phyloP scores from a whole-genome alignment of 2,888 invertebrate genomes.

The Caradrina kadenii region DNA sequence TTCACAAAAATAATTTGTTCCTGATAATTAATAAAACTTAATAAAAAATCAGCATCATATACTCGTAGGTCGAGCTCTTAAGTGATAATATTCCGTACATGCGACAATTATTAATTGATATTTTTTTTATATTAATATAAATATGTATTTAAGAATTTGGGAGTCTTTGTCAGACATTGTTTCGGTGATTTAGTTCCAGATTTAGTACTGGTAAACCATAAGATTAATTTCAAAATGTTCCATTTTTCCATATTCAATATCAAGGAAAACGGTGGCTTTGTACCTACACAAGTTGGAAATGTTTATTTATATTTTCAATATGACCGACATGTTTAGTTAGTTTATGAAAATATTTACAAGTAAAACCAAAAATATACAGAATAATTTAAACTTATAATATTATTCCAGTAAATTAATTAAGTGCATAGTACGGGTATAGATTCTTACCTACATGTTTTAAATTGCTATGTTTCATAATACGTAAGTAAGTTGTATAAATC shows the following conservation, averaged over 20 bases:
- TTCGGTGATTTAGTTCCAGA: too few species aligned
- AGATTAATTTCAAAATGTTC: too few species aligned
- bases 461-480: conserved; percentile 10
- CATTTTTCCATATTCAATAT: not conserved
- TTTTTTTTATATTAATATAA: too few species aligned
- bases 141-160: too few species aligned
- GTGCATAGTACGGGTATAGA: conserved; percentile 21
- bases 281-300: not conserved
- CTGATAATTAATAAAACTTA: too few species aligned
- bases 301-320: conserved; percentile 8
- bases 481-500: conserved; percentile 22
- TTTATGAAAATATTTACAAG: conserved; percentile 19
- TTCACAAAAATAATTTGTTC: too few species aligned
- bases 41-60: too few species aligned
- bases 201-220: too few species aligned
- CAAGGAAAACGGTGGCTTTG: not conserved
- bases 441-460: conserved; percentile 4
- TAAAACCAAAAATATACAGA: conserved; percentile 12
- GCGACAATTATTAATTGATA: too few species aligned
- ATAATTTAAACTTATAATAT: conserved; percentile 15
- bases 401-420: conserved; percentile 21
- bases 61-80: too few species aligned
- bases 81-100: too few species aligned
- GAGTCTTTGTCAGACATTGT: too few species aligned
- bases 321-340: conserved; percentile 8